Percentiles rank a stretch among this genome's conserved stretches.
These are phyloP conservation scores for Dynastes maya DNA, from an alignment of 2,888 invertebrate genomes.

Conservation along the genomic window DNA sequence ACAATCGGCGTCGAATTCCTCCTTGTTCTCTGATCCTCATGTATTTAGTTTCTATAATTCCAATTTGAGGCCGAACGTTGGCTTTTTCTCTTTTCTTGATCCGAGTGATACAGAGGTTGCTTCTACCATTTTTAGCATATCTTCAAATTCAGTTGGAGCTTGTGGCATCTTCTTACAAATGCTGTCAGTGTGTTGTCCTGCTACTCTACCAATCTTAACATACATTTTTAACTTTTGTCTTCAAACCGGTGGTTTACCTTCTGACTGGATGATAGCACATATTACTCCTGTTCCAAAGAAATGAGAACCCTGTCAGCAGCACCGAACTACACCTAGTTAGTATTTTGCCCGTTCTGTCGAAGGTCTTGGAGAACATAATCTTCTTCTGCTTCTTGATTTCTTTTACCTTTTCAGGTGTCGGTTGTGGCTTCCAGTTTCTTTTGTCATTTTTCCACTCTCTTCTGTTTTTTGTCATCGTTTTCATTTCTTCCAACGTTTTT, in stretches of 20 bases:
- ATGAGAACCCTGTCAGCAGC: too few species aligned
- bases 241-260: too few species aligned
- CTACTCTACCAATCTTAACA: too few species aligned
- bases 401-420: too few species aligned
- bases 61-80: neutral
- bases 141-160: neutral
- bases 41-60: neutral
- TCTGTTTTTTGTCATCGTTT: too few species aligned
- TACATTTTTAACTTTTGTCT: too few species aligned
- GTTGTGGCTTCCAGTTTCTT: too few species aligned
- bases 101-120: neutral
- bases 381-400: too few species aligned
- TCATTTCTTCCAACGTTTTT: too few species aligned
- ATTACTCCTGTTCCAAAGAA: neutral
- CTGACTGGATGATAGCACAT: neutral
- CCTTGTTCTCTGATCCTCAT: neutral
- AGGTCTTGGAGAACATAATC: neutral
- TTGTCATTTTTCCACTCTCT: too few species aligned
- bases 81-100: neutral
- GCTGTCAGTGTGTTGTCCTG: neutral
- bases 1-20: neutral
- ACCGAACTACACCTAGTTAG: neutral
- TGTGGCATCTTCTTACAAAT: neutral
- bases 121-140: neutral
- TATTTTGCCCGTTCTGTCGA: neutral